Evolutionary conservation across 2,797 vertebrate species (phyloP).

Genomic region (Helarctos malayanus): DNA sequence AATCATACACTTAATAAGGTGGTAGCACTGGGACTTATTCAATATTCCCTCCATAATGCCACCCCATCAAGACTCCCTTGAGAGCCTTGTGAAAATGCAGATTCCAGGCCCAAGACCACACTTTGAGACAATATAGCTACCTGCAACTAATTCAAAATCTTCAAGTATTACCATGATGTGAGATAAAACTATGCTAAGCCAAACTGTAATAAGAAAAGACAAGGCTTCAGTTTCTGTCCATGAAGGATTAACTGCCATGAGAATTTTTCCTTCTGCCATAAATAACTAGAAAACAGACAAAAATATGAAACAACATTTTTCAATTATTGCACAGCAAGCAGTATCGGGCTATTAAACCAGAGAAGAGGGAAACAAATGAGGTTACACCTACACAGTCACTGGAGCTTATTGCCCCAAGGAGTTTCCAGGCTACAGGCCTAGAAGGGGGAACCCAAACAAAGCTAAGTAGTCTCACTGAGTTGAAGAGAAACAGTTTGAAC

Average conservation of each 20-base stretch:
- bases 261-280: slow-evolving; percentile 61
- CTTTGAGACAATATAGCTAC: slow-evolving; percentile 23
- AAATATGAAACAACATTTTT: slow-evolving; percentile 78
- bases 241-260: slow-evolving; percentile 75
- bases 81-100: slow-evolving; percentile 57
- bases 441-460: neutral
- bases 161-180: slow-evolving; percentile 18
- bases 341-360: slow-evolving; percentile 49
- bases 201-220: slow-evolving; percentile 77
- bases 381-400: neutral
- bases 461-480: neutral
- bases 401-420: neutral
- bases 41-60: neutral
- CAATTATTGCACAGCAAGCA: slow-evolving; percentile 74
- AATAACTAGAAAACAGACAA: slow-evolving; percentile 80
- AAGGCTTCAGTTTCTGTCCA: slow-evolving; percentile 62
- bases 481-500: neutral
- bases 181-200: slow-evolving; percentile 65
- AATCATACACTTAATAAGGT: neutral
- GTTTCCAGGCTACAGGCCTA: neutral
- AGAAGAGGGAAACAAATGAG: slow-evolving; percentile 44
- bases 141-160: slow-evolving; percentile 38
- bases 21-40: neutral
- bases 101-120: slow-evolving; percentile 27
- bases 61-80: neutral